Evolutionary conservation across 2,888 invertebrate species (phyloP).

Genomic region (Agrochola litura): DNA sequence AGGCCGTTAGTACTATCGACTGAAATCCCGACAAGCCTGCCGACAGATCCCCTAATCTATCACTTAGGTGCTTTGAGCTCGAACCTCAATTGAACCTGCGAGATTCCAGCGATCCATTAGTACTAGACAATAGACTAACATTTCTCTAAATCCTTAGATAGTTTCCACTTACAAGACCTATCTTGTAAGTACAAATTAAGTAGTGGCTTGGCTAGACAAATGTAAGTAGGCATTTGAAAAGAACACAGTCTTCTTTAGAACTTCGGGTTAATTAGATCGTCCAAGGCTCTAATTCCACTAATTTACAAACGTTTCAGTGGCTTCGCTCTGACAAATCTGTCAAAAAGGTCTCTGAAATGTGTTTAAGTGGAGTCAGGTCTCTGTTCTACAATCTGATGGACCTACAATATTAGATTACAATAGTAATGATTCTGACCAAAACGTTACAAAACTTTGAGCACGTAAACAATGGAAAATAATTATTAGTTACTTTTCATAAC

Average conservation of each 20-base stretch:
- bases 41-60: constrained; percentile 32
- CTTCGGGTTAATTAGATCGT: not conserved
- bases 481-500: no score
- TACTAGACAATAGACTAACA: constrained; percentile 33
- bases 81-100: constrained; percentile 5
- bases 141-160: constrained; percentile 6
- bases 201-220: not conserved
- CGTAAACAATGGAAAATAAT: no score
- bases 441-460: no score
- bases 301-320: no score
- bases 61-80: constrained; percentile 18
- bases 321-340: no score
- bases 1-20: constrained; percentile 12
- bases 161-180: not conserved
- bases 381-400: no score
- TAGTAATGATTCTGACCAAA: no score
- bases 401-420: no score
- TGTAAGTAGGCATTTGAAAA: not conserved
- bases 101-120: constrained; percentile 42
- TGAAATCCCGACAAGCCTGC: constrained; percentile 18
- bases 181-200: constrained; percentile 18
- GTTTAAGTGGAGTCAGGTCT: no score
- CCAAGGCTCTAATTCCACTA: no score
- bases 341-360: no score
- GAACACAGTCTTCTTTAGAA: not conserved